These are phyloP conservation scores for Crotalus tigris DNA, from an alignment of 2,113 vertebrate species.

Conservation along the genomic window DNA sequence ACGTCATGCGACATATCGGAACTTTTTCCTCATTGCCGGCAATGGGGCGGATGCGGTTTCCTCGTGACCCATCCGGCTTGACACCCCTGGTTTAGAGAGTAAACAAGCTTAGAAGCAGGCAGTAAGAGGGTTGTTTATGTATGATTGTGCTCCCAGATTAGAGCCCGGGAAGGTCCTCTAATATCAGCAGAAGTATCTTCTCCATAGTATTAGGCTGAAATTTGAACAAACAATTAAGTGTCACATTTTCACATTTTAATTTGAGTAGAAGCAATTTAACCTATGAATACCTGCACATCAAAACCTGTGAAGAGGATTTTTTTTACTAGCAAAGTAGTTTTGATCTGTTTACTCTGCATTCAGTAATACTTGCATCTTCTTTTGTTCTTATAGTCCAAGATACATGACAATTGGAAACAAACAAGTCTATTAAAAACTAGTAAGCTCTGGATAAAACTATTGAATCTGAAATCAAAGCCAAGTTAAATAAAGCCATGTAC, in stretches of 20 bases:
- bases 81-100: background rate
- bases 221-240: background rate
- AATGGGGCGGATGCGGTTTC: too few species aligned
- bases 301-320: background rate
- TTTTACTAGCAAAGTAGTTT: background rate
- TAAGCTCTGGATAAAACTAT: background rate
- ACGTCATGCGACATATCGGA: too few species aligned
- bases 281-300: background rate
- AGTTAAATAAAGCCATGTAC: conserved; percentile 5
- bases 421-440: background rate
- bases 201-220: background rate
- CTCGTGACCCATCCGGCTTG: too few species aligned
- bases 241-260: background rate
- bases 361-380: background rate
- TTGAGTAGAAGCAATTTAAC: background rate
- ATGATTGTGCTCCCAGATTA: background rate
- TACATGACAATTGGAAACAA: background rate
- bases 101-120: background rate
- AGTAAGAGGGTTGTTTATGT: background rate
- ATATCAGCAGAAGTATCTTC: background rate
- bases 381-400: background rate
- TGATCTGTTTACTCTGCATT: background rate
- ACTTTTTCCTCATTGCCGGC: too few species aligned
- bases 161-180: too few species aligned
- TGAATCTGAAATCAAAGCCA: background rate